Evolutionary conservation across 2,888 invertebrate species (phyloP).

Genomic region (Emmelina monodactyla): DNA sequence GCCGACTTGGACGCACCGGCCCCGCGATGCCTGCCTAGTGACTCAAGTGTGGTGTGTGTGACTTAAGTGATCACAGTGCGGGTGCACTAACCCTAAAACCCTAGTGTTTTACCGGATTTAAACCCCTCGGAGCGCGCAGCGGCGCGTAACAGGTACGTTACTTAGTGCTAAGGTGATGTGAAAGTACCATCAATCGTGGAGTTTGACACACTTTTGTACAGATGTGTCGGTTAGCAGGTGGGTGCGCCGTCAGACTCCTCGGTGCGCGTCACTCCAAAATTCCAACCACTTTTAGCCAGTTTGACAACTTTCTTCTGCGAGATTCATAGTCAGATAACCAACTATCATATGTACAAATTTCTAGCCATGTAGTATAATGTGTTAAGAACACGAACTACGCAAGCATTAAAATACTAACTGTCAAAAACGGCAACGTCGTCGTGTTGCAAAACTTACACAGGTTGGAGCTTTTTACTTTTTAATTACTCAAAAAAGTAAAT

Average conservation of each 20-base stretch:
- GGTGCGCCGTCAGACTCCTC: no score
- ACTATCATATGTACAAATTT: no score
- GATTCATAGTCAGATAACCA: constrained; percentile 20
- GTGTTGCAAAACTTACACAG: no score
- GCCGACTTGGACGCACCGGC: constrained; percentile 55
- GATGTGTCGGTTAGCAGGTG: constrained; percentile 56
- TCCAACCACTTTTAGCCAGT: constrained; percentile 48
- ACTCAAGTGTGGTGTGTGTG: constrained; percentile 57
- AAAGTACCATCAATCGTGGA: constrained; percentile 59
- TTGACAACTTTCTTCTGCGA: constrained; percentile 51
- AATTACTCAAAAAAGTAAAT: no score
- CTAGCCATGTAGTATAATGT: no score
- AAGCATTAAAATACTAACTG: no score
- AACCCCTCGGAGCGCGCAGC: constrained; percentile 42
- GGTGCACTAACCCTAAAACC: constrained; percentile 60
- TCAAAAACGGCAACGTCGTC: no score
- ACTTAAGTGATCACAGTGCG: constrained; percentile 41
- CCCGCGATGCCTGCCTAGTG: constrained; percentile 51
- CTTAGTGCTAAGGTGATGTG: constrained; percentile 56
- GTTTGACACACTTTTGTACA: constrained; percentile 63
- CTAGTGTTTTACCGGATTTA: constrained; percentile 61
- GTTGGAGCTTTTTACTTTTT: no score
- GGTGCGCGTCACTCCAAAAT: constrained; percentile 54
- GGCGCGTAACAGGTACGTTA: constrained; percentile 49
- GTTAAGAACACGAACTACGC: no score